Evolutionary conservation across 2,797 vertebrate genomes (phyloP), one percentile per base, ranked within the genome.

Genomic region (Silurus aristotelis): DNA sequence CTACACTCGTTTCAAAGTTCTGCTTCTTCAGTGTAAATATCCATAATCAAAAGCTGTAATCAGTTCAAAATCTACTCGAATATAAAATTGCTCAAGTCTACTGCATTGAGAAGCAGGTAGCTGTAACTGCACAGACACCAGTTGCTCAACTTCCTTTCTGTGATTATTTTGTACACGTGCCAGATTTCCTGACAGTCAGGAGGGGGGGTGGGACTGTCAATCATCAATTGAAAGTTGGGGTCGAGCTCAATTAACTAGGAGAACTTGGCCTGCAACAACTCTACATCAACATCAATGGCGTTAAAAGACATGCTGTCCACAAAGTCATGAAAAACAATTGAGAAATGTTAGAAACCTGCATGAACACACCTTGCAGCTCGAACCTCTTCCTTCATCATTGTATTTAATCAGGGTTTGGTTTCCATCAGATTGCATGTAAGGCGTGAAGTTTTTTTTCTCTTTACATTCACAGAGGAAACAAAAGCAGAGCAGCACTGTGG

Each of bases 391-490:
- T 88, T 97, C 96, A 10, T 95, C 89, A 0, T 96, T 97, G 88
- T 95, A 97, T 0, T 31, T 85, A 46, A 96, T 94, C 38, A 97
- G 92, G 6, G 94, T 95, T 92, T 97, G 96, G 83, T 88, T 92
- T 63, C 95, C 95, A 6, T 93, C 93, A 3, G 92, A 91, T 0
- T 3, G 4, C 0, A 4, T 1, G 55, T 87, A 0, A 0, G 83
- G 1, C 6, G 85, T 7, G 22, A 67, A 82, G 1, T 56, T n/a
- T 60, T 87, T 86, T 20, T 12, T 8, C 61, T 14, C 2, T n/a
- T 9, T 0, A 13, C 81, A 86, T 0, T 38, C 0, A 25, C 91
- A 94, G 0, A 1, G 0, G 0, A 94, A 60, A 56, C 71, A 0
- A 20, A 90, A 6, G 52, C 84, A 83, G 7, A 94, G 80, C 55